Base-by-base conservation (phyloP, 2,888 invertebrate genomes). In the Drosophila rellima region DNA sequence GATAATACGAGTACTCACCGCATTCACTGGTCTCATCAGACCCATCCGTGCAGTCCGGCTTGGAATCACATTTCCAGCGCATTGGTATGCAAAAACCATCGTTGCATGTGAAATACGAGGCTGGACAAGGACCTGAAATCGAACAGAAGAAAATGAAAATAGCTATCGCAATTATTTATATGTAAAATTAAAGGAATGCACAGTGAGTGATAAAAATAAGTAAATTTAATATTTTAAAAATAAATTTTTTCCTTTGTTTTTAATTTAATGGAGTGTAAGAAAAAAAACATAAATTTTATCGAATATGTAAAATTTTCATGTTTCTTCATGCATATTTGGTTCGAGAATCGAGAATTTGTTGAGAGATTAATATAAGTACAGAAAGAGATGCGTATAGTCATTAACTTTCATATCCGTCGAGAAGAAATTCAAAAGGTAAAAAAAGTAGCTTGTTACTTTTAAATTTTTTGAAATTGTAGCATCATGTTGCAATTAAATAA, bases 11-110 rank as follows among this genome's bases (percentile, higher is more conserved):
- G 18, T 55, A 90, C 92, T 93, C 91, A 94, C 94, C 92, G 90
- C 95, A 95, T 70, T 93, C 93, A 63, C 90, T 90, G 63, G 93
- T 93, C 91, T 95, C 95, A 90, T 95, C 95, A 63, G 94, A 94
- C 62, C 93, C 94, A 91, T 95, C 95, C 61, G 92, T 92, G 88
- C 95, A 95, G 88, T 95, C 95, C 31, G 91, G 90, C 64, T 93
- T 93, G 37, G 93, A 93, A 91, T 95, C 94, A 89, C 95, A 95
- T 82, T 93, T 93, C 94, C 94, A 94, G 65, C 93, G 92, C 80
- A 93, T 91, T 54, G 94, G 94, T 85, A 95, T 94, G 90, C 95
- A 95, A 78, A 93, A 93, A 57, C 94, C 94, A 78, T 94, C 93
- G 65, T 84, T 88, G 82, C 92, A 92, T 76, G 90, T 91, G 67